Base-by-base conservation (phyloP, 2,888 invertebrate species). In the Antitype chi region DNA sequence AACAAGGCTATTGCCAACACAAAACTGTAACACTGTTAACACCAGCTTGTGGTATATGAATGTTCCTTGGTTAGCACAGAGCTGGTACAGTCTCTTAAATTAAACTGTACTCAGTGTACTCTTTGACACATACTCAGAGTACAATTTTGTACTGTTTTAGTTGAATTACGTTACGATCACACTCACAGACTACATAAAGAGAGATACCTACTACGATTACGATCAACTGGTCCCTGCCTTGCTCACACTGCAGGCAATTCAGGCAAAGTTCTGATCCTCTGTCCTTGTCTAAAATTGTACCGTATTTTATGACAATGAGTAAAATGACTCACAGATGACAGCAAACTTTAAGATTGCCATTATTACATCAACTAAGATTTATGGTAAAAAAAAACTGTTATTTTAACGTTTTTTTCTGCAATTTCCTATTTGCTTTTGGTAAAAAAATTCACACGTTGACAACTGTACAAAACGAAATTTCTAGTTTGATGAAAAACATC, bases 281-380 rank as follows among this genome's bases (percentile, higher is more conserved):
- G 6, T 63, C 70, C 32, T 57, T 70, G 38, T 77, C 52, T 57
- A 28, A 20, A 43, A 15, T 49, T n/a, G 1, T 23, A 23, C 6
- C 25, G 47, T 52, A 20, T 59, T 57, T 28, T 28, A 17, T 8
- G 28, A 32, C 17, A 32, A 52, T 32, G 53, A 38, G 32, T n/a
- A n/a, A n/a, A 23, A 32, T 6, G n/a, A 32, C 8, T 66, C 47
- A 52, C 7, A n/a, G 32, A 38, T 52, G 52, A 67, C 67, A 47
- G 52, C 23, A 52, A 32, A 9, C 15, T 43, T 5, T 53, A 13
- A 1, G n/a, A 25, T 77, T 76, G 78, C 78, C 70, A 77, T 49
- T 23, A 53, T 13, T 55, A 13, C 0, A 68, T 23, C 2, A 47
- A 69, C 4, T 9, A 9, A 2, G 1, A 4, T 28, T 0, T n/a